Evolutionary conservation across 2,888 invertebrate species (phyloP).

Genomic region (Meliscaeva auricollis): DNA sequence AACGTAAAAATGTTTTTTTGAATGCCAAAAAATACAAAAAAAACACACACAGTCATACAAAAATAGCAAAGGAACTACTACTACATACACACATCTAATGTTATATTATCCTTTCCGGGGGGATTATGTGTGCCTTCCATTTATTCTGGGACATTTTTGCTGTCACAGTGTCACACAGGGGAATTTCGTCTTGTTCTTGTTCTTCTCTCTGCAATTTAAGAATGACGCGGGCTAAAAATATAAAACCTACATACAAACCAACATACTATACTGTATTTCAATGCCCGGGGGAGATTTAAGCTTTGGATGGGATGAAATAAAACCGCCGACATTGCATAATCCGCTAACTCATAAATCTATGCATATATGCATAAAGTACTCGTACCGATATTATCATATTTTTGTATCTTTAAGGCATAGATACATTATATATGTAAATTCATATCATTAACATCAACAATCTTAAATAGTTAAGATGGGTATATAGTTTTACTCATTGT

Average conservation of each 20-base stretch:
- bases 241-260: neutral
- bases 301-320: slow-evolving; percentile 43
- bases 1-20: slow-evolving; percentile 60
- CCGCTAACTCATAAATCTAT: slow-evolving; percentile 26
- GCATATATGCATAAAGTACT: neutral
- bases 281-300: slow-evolving; percentile 29
- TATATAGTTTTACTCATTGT: too few relatives aligned
- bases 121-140: slow-evolving; percentile 54
- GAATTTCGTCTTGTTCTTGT: slow-evolving; percentile 70
- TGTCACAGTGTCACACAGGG: slow-evolving; percentile 70
- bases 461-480: too few relatives aligned
- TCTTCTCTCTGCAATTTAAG: slow-evolving; percentile 71
- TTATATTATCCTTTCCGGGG: slow-evolving; percentile 62
- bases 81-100: too few relatives aligned
- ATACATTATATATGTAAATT: neutral
- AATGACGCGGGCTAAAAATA: slow-evolving; percentile 53
- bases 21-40: slow-evolving; percentile 40
- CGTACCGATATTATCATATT: neutral
- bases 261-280: neutral
- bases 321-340: slow-evolving; percentile 70
- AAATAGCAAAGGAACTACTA: slow-evolving; percentile 39
- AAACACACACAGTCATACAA: neutral
- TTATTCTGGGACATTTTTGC: slow-evolving; percentile 70
- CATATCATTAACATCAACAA: too few relatives aligned
- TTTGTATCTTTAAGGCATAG: slow-evolving; percentile 30